Base-by-base conservation (phyloP, 2,797 vertebrate genomes). In the Onychomys arenicola region DNA sequence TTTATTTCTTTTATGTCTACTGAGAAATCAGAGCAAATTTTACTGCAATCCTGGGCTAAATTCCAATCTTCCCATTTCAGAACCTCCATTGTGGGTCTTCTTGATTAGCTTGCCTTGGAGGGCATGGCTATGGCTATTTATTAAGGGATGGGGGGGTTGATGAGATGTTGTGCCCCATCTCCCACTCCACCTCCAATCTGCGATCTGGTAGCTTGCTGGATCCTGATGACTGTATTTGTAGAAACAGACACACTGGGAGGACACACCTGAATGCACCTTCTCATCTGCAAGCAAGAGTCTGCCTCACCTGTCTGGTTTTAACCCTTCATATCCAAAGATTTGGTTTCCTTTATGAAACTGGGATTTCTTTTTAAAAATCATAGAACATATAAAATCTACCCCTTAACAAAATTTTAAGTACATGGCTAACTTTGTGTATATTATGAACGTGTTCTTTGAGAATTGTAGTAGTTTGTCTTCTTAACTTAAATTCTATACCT, bases 21-120 rank as follows among this genome's bases (percentile, higher is more conserved):
- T 95, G 95, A 98, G 84, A 98, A 97, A 97, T 90, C 96, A 95
- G 77, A 96, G 93, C 89, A 78, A 94, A 97, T 97, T 95, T 93
- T 73, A 80, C 75, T 34, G 90, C 88, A 83, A 46, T 59, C 7
- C 82, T 46, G 67, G 90, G 80, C 96, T 88, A 76, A 73, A 27
- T 57, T 93, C 95, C 77, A 86, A 57, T 67, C 95, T 92, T 75
- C 73, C 46, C 69, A 49, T 32, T 27, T 25, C 11, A 34, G 29
- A 34, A 27, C 55, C 76, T 91, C 95, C 57, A 10, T 13, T 77
- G 82, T 25, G 67, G 73, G 65, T 19, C 23, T n/a, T 78, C 25
- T 12, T 25, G 63, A 32, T 63, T 86, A 93, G 63, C 25, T 32
- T 34, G 29, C 80, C 37, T 13, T 69, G 76, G 82, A 85, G 86